Base-by-base conservation (phyloP, 2,797 vertebrate species). In the Paedocypris micromegethes region DNA sequence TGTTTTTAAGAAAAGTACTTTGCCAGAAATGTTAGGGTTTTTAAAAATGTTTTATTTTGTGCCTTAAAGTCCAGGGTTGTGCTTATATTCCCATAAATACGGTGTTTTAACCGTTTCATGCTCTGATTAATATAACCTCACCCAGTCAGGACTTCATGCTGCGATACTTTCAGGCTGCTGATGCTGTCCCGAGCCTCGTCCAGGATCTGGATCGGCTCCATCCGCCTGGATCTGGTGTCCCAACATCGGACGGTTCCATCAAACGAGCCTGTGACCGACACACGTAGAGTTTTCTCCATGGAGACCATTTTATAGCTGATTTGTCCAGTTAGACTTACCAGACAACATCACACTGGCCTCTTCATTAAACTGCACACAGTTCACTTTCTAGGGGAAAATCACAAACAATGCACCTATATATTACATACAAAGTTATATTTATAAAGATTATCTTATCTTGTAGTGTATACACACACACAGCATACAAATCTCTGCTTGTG, bases 281-380 rank as follows among this genome's bases (percentile, higher is more conserved):
- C 0, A 62, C 7, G 48, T 39, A 47, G 9, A 23, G 23, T 23
- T 23, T 23, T 23, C 23, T 23, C 23, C 23, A 23, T 23, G 23
- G 23, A 23, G 23, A 23, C 23, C 23, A 23, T 1, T 23, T 56
- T 44, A 60, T 40, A 46, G 4, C 2, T 1, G 23, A 4, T 37
- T 47, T 6, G 40, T 7, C 4, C 6, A 3, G 7, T 2, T 37
- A 5, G n/a, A 72, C 88, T 87, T 72, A 98, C 95, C 95, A 0
- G 95, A 98, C 9, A 98, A 72, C 2, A 96, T 92, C 46, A 97
- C 82, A 0, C 91, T 94, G 39, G 92, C 91, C 74, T 97, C 95
- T 73, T 95, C 94, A 0, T 96, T 98, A 80, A 98, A 98, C 76
- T 91, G 91, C 46, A 98, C 92, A 1, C 94, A 97, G 80, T 93